Conservation (phyloP, 1,140 invertebrate genomes). For the Lepidostoma basale region DNA sequence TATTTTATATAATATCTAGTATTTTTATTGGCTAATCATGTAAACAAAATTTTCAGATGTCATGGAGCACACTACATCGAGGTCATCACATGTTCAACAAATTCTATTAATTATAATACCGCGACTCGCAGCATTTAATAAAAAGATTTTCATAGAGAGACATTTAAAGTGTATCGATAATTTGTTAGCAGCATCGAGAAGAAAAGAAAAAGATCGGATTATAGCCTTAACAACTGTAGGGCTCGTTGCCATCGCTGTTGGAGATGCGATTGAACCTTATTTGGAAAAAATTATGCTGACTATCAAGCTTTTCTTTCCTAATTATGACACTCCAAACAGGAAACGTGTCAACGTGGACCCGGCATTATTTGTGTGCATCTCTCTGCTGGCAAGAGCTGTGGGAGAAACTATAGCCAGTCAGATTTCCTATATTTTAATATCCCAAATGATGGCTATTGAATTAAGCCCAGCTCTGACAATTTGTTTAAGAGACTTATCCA, state of each 20-base stretch:
- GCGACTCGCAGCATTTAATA: slow-evolving; percentile 92
- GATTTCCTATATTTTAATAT: slow-evolving; percentile 84
- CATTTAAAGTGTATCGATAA: slow-evolving; percentile 81
- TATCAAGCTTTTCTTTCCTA: slow-evolving; percentile 80
- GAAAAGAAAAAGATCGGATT: slow-evolving; percentile 81
- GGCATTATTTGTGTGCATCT: slow-evolving; percentile 94
- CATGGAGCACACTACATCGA: slow-evolving; percentile 75
- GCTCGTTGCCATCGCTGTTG: slow-evolving; percentile 89
- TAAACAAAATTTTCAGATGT: slow-evolving; percentile 70
- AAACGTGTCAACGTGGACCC: slow-evolving; percentile 80
- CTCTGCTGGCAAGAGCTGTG: slow-evolving; percentile 86
- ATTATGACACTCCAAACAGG: slow-evolving; percentile 75
- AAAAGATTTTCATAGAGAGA: slow-evolving; percentile 77
- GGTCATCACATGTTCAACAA: slow-evolving; percentile 85
- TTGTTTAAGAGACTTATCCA: slow-evolving; percentile 87
- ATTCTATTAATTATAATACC: slow-evolving; percentile 87
- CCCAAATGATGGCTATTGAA: slow-evolving; percentile 91
- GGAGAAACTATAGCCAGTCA: slow-evolving; percentile 76
- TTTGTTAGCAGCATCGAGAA: slow-evolving; percentile 74
- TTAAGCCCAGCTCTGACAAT: slow-evolving; percentile 89
- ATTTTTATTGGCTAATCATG: neutral
- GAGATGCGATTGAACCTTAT: slow-evolving; percentile 79
- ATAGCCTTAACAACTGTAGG: slow-evolving; percentile 90
- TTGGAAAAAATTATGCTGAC: slow-evolving; percentile 86
- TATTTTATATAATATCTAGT: neutral